These are phyloP conservation scores for Limnephilus lunatus DNA, from an alignment of 2,888 invertebrate genomes.

Conservation along the genomic window DNA sequence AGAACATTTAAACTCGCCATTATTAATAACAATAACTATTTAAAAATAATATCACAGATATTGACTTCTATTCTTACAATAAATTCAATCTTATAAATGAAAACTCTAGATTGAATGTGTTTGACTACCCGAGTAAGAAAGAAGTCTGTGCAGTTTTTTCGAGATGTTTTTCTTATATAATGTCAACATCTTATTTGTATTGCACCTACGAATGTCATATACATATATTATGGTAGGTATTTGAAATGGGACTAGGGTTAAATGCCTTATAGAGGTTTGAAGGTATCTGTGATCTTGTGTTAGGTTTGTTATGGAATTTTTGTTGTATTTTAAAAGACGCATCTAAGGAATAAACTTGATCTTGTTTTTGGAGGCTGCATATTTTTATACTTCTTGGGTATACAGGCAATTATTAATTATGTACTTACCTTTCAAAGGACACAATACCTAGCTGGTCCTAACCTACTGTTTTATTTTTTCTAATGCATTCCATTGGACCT, in stretches of 20 bases:
- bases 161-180: slow-evolving; percentile 10
- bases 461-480: too few relatives aligned
- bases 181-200: background rate
- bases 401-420: background rate
- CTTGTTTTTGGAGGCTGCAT: slow-evolving; percentile 39
- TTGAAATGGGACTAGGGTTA: slow-evolving; percentile 7
- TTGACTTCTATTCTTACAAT: background rate
- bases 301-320: background rate
- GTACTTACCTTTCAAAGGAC: background rate
- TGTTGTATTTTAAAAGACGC: background rate
- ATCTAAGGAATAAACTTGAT: slow-evolving; percentile 47
- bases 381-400: background rate
- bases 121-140: background rate
- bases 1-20: slow-evolving; percentile 16
- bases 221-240: background rate
- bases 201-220: background rate
- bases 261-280: slow-evolving; percentile 6
- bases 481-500: too few relatives aligned
- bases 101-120: background rate
- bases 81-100: background rate
- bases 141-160: slow-evolving; percentile 11
- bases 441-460: background rate
- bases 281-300: background rate
- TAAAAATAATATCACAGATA: background rate
- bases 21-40: background rate